Base-by-base conservation (phyloP, 2,888 invertebrate species). In the Plebejus melissa region DNA sequence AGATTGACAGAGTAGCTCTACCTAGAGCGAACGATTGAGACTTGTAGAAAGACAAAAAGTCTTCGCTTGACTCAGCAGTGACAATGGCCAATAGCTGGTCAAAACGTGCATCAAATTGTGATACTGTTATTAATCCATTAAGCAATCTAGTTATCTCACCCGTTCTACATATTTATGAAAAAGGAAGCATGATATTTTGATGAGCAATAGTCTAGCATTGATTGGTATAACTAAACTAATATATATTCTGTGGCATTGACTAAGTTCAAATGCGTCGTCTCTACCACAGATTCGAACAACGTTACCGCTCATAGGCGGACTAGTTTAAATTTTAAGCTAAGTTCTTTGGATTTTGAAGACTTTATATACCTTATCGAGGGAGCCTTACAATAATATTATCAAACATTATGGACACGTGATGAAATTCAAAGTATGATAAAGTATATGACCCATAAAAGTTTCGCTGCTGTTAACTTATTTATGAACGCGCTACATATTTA, bases 391-490 rank as follows among this genome's bases (percentile, higher is more conserved):
- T 87, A 86, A 86, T 87, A 54, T 72, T 72, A 88, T 86, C 86
- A 85, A 83, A 82, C 83, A 82, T 83, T 85, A 88, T 86, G 86
- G 86, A 85, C 85, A 84, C 86, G 70, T 89, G 89, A 90, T 90
- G 90, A 89, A 90, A 91, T 91, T 91, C 91, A 88, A 89, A 90
- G 89, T 88, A 88, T 90, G 89, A 90, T 89, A 89, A 89, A 89
- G 89, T 88, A 90, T 90, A 91, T 88, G 83, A 88, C 86, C 89
- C 88, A 87, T 90, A 91, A 91, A 91, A 89, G 84, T 90, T 91
- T 91, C 88, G 90, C 89, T 87, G 89, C 90, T 90, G 87, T 88
- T 90, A 90, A 90, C 88, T 90, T 91, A 90, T 91, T 91, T 91
- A 91, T 90, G 90, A 89, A 88, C 85, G 85, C 84, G 85, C 87